phyloP scores from a whole-genome alignment of 1,140 invertebrate genomes.

The Trichoplusia ni region DNA sequence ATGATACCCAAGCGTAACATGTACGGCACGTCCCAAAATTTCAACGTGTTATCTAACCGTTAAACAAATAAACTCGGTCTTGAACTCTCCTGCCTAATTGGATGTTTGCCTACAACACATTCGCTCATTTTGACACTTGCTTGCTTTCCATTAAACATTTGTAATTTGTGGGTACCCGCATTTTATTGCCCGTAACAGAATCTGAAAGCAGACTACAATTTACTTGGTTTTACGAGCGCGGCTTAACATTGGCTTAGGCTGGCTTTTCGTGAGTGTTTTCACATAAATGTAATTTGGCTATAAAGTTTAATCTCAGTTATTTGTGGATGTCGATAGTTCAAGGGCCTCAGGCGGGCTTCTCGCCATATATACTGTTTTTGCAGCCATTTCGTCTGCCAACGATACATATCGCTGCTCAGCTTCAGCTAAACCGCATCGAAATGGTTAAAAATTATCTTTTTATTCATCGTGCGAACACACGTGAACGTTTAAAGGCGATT shows the following conservation, averaged over 20 bases:
- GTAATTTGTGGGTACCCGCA: constrained; percentile 9
- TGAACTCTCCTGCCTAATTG: no score
- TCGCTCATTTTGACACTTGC: not conserved
- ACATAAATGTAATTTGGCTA: constrained; percentile 15
- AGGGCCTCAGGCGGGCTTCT: not conserved
- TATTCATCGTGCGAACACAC: not conserved
- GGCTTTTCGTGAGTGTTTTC: not conserved
- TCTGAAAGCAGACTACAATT: constrained; percentile 15
- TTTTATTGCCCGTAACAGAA: constrained; percentile 9
- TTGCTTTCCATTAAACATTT: not conserved
- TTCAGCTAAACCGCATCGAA: not conserved
- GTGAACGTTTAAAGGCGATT: not conserved
- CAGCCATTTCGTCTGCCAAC: constrained; percentile 3
- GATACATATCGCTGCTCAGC: not conserved
- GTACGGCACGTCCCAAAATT: no score
- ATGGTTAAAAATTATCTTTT: constrained; percentile 8
- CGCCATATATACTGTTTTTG: not conserved
- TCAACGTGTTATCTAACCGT: no score
- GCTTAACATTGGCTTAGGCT: constrained; percentile 12
- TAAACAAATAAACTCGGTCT: no score
- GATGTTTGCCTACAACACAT: not conserved
- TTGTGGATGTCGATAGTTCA: constrained; percentile 9
- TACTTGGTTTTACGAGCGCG: constrained; percentile 8
- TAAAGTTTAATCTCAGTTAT: not conserved
- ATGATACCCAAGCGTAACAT: no score